phyloP scores from a whole-genome alignment of 2,113 vertebrate species.

The Cariama cristata region DNA sequence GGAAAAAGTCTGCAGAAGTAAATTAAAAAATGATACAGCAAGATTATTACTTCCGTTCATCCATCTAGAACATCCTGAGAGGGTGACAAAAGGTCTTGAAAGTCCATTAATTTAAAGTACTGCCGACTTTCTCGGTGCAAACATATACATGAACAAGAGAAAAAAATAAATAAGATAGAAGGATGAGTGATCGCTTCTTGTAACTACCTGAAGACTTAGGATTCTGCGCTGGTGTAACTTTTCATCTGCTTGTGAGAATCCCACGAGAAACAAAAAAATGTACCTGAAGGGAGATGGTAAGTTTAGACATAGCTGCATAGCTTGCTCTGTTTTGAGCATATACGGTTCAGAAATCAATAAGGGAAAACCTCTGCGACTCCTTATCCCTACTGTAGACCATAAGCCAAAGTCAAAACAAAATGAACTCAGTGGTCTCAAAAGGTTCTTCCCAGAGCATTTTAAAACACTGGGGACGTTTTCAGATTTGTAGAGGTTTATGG shows the following conservation, averaged over 20 bases:
- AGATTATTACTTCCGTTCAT: background rate
- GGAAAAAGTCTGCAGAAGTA: background rate
- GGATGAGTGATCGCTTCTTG: background rate
- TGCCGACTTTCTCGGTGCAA: background rate
- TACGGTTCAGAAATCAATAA: background rate
- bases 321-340: background rate
- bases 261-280: background rate
- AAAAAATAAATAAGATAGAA: background rate
- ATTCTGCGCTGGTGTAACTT: background rate
- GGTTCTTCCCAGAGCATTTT: background rate
- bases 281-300: background rate
- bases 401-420: background rate
- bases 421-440: background rate
- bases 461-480: background rate
- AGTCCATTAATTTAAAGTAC: constrained; percentile 25
- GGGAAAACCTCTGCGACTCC: background rate
- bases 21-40: background rate
- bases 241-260: background rate
- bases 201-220: background rate
- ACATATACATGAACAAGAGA: background rate
- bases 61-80: constrained; percentile 8
- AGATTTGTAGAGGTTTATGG: background rate
- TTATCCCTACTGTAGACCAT: background rate
- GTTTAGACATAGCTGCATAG: background rate
- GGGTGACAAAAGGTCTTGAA: constrained; percentile 2